phyloP scores from a whole-genome alignment of 1,140 invertebrate genomes.

The Phenacoccus solenopsis region DNA sequence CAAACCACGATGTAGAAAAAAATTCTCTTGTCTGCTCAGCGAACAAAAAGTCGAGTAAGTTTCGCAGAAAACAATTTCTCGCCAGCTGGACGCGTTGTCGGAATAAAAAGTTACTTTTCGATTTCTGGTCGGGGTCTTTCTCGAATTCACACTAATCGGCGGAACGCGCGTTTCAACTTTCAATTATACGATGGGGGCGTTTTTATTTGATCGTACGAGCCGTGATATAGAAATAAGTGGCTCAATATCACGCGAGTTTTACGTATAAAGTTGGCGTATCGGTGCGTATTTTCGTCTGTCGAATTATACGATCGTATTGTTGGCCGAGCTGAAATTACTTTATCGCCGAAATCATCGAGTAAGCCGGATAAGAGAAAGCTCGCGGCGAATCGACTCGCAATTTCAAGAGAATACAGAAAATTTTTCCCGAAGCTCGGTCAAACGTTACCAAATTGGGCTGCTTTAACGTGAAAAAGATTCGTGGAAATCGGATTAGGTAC shows the following conservation, averaged over 20 bases:
- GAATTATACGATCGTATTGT: too few relatives aligned
- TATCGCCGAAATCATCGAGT: too few relatives aligned
- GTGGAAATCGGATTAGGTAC: background rate
- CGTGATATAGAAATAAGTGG: slow-evolving; percentile 3
- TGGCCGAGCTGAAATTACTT: too few relatives aligned
- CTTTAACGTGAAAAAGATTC: background rate
- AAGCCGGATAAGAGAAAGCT: background rate
- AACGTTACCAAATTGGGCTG: background rate
- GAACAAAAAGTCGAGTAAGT: background rate
- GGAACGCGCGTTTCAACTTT: too few relatives aligned
- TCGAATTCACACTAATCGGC: background rate
- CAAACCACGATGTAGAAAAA: background rate
- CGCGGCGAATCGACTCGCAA: background rate
- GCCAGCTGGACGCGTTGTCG: background rate
- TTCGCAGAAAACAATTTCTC: background rate
- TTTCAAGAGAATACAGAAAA: background rate
- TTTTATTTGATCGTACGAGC: too few relatives aligned
- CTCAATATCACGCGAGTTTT: background rate
- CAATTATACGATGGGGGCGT: too few relatives aligned
- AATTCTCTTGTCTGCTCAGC: background rate
- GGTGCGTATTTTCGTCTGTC: too few relatives aligned
- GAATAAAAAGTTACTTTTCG: background rate
- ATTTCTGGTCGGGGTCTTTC: too few relatives aligned
- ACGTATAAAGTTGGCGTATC: background rate
- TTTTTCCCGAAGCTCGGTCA: background rate